phyloP scores from a whole-genome alignment of 2,888 invertebrate genomes.

The Drosophila peninsularis region DNA sequence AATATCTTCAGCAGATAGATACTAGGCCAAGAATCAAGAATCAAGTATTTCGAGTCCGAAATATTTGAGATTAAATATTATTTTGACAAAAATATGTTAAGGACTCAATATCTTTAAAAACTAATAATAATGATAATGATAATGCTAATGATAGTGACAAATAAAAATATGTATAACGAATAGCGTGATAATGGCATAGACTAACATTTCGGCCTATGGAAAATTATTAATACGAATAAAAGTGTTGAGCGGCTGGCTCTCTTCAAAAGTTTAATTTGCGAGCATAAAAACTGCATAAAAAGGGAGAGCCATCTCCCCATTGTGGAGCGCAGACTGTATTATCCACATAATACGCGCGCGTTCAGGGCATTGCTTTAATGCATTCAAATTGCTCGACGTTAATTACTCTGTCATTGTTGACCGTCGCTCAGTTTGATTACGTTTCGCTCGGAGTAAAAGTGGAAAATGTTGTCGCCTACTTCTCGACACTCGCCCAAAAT shows the following conservation, averaged over 20 bases:
- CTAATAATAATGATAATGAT: too few relatives aligned
- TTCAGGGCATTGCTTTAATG: constrained; percentile 34
- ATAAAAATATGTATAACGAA: background rate
- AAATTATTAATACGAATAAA: background rate
- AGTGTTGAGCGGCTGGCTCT: background rate
- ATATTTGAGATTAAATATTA: background rate
- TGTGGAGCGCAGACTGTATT: background rate
- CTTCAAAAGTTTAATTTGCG: background rate
- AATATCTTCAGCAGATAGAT: too few relatives aligned
- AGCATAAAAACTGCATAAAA: background rate
- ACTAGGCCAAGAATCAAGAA: too few relatives aligned
- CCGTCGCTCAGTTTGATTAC: constrained; percentile 50
- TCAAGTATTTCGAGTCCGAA: background rate
- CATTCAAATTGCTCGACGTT: constrained; percentile 44
- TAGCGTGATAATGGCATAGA: background rate
- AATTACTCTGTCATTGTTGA: constrained; percentile 41
- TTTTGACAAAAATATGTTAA: too few relatives aligned
- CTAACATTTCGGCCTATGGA: background rate
- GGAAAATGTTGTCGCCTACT: constrained; percentile 43
- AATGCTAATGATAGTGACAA: too few relatives aligned
- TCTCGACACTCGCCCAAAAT: constrained; percentile 36
- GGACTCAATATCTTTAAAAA: too few relatives aligned
- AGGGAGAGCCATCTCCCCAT: background rate
- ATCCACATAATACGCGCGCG: background rate
- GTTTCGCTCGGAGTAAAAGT: constrained; percentile 66